Conservation (phyloP, 2,797 vertebrate species). For the Pantherophis vulpinus region DNA sequence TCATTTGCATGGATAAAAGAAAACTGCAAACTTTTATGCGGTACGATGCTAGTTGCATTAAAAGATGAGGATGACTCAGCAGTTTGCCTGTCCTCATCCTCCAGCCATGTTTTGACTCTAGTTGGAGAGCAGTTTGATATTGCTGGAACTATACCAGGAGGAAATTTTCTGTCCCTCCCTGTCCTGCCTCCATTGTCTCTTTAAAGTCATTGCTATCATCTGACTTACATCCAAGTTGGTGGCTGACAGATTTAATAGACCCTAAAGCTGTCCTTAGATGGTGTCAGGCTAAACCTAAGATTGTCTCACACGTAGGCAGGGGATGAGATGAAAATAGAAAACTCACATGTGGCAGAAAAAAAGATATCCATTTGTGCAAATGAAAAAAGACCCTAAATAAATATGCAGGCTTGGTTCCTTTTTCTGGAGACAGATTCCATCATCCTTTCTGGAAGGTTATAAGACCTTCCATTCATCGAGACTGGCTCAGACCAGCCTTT, state of each 20-base stretch:
- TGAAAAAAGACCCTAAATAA: not conserved
- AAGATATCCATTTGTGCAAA: not conserved
- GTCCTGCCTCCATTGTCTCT: not conserved
- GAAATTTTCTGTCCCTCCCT: not conserved
- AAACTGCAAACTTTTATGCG: not conserved
- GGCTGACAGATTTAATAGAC: not conserved
- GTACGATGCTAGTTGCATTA: not conserved
- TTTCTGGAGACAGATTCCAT: not conserved
- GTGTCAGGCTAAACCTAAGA: not conserved
- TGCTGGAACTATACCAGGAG: not conserved
- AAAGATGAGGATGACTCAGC: not conserved
- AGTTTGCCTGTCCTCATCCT: not conserved
- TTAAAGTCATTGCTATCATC: not conserved
- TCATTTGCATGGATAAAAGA: not conserved
- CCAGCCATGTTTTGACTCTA: not conserved
- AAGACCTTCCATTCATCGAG: not conserved
- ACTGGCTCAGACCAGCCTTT: not conserved
- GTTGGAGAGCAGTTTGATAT: not conserved
- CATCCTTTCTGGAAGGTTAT: not conserved
- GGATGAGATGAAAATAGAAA: not conserved
- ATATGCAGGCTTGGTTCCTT: not conserved
- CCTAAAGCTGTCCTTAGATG: not conserved
- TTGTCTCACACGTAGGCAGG: not conserved
- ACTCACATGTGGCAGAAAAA: not conserved
- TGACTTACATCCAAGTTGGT: not conserved